A percentile compares a stretch with the other conserved stretches of the same genome.
Evolutionary conservation across 1,140 invertebrate species (phyloP).

Genomic region (Andricus grossulariae): DNA sequence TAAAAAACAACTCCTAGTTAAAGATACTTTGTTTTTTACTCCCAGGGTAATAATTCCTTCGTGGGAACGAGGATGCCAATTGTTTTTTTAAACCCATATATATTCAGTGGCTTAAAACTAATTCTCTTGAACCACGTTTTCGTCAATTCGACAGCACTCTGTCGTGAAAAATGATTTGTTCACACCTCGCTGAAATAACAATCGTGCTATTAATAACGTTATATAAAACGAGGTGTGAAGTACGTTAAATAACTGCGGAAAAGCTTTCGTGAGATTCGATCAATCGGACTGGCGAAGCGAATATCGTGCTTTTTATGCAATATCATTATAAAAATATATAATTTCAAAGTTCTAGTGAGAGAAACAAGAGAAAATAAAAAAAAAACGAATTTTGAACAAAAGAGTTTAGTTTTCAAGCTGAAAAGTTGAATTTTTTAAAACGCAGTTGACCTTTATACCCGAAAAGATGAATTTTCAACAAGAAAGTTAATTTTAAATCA

Average conservation of each 20-base stretch:
- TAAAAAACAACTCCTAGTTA: neutral
- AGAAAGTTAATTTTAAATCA: no score
- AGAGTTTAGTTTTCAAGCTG: no score
- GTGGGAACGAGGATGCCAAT: no score
- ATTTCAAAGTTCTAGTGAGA: no score
- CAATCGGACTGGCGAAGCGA: neutral
- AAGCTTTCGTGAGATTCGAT: neutral
- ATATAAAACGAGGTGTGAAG: neutral
- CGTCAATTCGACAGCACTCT: constrained; percentile 4
- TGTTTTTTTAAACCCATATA: neutral
- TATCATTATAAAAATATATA: no score
- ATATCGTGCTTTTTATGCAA: no score
- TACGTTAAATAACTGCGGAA: neutral
- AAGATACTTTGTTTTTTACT: constrained; percentile 15
- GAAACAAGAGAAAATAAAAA: no score
- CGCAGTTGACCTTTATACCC: no score
- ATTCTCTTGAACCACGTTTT: neutral
- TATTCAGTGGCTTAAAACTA: neutral
- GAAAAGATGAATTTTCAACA: no score
- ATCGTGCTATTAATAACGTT: constrained; percentile 15
- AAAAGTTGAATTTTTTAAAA: no score
- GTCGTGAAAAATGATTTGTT: constrained; percentile 20
- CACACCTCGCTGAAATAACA: constrained; percentile 20
- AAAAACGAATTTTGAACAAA: no score
- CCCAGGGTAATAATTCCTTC: neutral